Evolutionary conservation across 2,113 vertebrate genomes (phyloP).

Genomic region (Varanus salvator): DNA sequence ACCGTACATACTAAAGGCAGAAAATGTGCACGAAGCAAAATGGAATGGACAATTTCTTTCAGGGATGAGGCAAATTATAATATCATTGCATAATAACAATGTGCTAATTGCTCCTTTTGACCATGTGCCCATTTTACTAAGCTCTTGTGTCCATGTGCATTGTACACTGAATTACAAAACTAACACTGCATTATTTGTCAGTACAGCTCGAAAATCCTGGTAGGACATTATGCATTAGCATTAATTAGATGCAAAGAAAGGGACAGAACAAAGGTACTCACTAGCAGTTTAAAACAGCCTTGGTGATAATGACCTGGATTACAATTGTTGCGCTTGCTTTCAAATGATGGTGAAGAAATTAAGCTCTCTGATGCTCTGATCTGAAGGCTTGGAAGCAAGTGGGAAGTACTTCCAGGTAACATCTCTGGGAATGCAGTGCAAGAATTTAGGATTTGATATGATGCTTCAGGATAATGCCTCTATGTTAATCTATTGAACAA

Average conservation of each 20-base stretch:
- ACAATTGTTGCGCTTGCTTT: constrained; percentile 69
- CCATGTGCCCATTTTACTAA: constrained; percentile 81
- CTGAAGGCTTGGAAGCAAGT: neutral
- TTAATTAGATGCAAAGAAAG: constrained; percentile 74
- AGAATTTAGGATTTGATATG: constrained; percentile 27
- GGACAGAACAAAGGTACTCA: constrained; percentile 51
- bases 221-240: constrained; percentile 78
- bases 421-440: neutral
- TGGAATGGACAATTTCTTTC: constrained; percentile 79
- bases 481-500: constrained; percentile 27
- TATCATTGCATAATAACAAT: constrained; percentile 83
- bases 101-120: constrained; percentile 87
- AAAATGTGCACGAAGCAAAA: constrained; percentile 71
- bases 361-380: constrained; percentile 24
- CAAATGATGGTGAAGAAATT: constrained; percentile 38
- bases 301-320: constrained; percentile 70
- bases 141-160: constrained; percentile 79
- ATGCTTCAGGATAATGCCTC: constrained; percentile 38
- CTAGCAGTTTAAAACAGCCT: constrained; percentile 66
- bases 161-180: constrained; percentile 79
- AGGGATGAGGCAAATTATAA: constrained; percentile 82
- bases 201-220: constrained; percentile 83
- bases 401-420: neutral
- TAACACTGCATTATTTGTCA: constrained; percentile 83
- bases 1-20: constrained; percentile 54